Evolutionary conservation across 30 jellyfish, hydroid and myxozoan species (phyloP).

Genomic region (Pelagia noctiluca): DNA sequence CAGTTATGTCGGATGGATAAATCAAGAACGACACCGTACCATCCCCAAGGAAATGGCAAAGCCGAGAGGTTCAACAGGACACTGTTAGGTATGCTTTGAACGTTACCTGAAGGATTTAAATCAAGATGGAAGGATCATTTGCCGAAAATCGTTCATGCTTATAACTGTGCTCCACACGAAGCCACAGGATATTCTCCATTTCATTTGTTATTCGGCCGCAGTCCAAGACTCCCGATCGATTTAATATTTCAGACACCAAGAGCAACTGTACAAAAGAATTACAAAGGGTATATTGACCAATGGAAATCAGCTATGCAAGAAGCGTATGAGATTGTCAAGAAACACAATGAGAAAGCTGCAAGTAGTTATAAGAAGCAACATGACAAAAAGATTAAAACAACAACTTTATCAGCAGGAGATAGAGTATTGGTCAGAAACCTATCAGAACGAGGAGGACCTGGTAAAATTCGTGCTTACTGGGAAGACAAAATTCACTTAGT

Average conservation of each 20-base stretch:
- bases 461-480: slow-evolving; percentile 42
- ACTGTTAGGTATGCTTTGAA: not conserved
- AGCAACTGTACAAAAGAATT: not conserved
- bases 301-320: slow-evolving; percentile 20
- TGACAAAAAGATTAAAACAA: not conserved
- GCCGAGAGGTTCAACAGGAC: slow-evolving; percentile 10
- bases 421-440: slow-evolving; percentile 24
- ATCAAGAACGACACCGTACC: slow-evolving; percentile 35
- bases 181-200: not conserved
- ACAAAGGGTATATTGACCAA: not conserved
- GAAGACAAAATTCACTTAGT: slow-evolving; percentile 22
- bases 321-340: slow-evolving; percentile 12
- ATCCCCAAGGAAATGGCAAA: slow-evolving; percentile 23
- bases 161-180: slow-evolving; percentile 1
- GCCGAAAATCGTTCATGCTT: not conserved
- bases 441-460: slow-evolving; percentile 51
- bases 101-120: not conserved
- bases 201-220: not conserved
- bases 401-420: slow-evolving; percentile 26
- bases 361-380: not conserved
- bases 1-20: not conserved
- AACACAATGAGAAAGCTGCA: not conserved
- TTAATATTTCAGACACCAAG: not conserved
- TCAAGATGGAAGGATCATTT: slow-evolving; percentile 24
- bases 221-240: not conserved